Evolutionary conservation across 2,113 vertebrate genomes (phyloP), one percentile per base, ranked within the genome.

Genomic region (Ivindomyrus marchei): DNA sequence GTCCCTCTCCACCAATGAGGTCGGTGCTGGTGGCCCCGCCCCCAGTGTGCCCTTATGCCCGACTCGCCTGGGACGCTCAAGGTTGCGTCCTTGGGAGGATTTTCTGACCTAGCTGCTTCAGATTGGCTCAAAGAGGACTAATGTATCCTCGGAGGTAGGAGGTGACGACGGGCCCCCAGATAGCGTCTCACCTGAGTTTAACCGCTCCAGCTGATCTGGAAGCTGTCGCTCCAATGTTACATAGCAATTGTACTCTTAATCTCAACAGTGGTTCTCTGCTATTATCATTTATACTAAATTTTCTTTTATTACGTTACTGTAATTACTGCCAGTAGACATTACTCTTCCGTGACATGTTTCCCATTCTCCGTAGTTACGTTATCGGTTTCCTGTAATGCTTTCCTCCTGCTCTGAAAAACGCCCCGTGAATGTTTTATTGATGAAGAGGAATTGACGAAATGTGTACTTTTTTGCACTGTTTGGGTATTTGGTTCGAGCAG

Each of bases 231-330:
- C 39, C 19, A 9, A 46, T 1, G 45, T n/a, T 9, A 85, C 83
- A n/a, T 47, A 21, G 83, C 39, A 10, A 83, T 46, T 84, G 8
- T 84, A 42, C 36, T 46, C 19, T 21, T 24, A 85, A 46, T 24
- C 24, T 24, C 45, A 45, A 46, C 39, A 85, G 19, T 11, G 45
- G 10, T 39, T 85, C 39, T 85, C 83, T 46, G 83, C 83, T 47
- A 46, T 85, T 85, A 85, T n/a, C 39, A 85, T 85, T 85, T 85
- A 85, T 11, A 85, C 21, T 4, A 45, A 85, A 83, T 83, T 83
- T 83, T 83, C 83, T n/a, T 47, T 85, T 85, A 46, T 47, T 47
- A 46, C n/a, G 21, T n/a, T 85, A 39, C 83, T 46, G 83, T 45
- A 85, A 45, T 85, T 85, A 45, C 83, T 24, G 45, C 45, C 83